A percentile compares a stretch with the other conserved stretches of the same genome.
Conservation (phyloP, 2,888 invertebrate genomes). For the Beris morrisii region DNA sequence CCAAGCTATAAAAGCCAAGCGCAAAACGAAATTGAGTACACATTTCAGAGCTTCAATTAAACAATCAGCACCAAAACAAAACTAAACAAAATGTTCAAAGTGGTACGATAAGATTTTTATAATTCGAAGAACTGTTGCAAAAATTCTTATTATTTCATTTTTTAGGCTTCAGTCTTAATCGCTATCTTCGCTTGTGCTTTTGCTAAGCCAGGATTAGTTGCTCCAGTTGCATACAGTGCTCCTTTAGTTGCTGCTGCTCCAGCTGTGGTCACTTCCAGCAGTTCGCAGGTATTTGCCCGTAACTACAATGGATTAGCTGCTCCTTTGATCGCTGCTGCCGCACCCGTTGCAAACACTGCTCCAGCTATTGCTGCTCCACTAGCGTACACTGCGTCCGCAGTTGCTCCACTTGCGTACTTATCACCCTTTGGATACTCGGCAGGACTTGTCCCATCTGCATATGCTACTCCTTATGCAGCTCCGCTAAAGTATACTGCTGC, state of each 20-base stretch:
- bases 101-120: slow-evolving; percentile 12
- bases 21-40: neutral
- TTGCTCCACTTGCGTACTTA: slow-evolving; percentile 50
- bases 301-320: slow-evolving; percentile 31
- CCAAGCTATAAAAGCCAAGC: slow-evolving; percentile 9
- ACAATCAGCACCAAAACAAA: slow-evolving; percentile 17
- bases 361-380: slow-evolving; percentile 21
- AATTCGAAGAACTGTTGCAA: slow-evolving; percentile 7
- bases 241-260: slow-evolving; percentile 28
- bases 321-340: slow-evolving; percentile 10
- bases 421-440: slow-evolving; percentile 47
- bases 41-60: slow-evolving; percentile 7
- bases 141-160: slow-evolving; percentile 4
- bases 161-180: slow-evolving; percentile 8
- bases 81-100: slow-evolving; percentile 24
- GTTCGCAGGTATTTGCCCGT: slow-evolving; percentile 32
- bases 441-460: slow-evolving; percentile 26
- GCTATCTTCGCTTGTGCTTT: slow-evolving; percentile 18
- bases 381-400: slow-evolving; percentile 18
- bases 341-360: slow-evolving; percentile 34
- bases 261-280: slow-evolving; percentile 24
- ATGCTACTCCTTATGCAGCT: slow-evolving; percentile 36
- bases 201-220: slow-evolving; percentile 32
- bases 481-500: slow-evolving; percentile 48
- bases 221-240: slow-evolving; percentile 37